A percentile compares a stretch with the other conserved stretches of the same genome.
Evolutionary conservation across 2,888 invertebrate species (phyloP).

Genomic region (Linyphia triangularis): DNA sequence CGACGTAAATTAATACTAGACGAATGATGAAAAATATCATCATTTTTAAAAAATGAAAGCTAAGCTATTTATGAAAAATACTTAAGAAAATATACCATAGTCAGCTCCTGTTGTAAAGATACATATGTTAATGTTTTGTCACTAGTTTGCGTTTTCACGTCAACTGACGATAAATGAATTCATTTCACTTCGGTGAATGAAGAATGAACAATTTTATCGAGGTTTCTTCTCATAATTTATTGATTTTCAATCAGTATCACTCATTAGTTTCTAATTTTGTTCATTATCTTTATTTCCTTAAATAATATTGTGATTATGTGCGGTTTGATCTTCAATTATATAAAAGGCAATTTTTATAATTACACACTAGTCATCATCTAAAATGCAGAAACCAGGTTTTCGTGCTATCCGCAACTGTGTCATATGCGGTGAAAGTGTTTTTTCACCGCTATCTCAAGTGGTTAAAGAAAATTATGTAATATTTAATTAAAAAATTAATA

Average conservation of each 20-base stretch:
- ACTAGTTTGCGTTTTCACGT: slow-evolving; percentile 23
- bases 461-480: slow-evolving; percentile 29
- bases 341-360: neutral
- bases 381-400: neutral
- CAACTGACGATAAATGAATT: neutral
- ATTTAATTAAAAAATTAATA: neutral
- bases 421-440: slow-evolving; percentile 13
- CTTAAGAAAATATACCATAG: slow-evolving; percentile 17
- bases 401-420: slow-evolving; percentile 1
- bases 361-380: neutral
- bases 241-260: neutral
- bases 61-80: neutral
- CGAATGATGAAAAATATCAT: slow-evolving; percentile 13
- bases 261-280: neutral
- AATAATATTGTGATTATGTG: no score
- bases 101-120: slow-evolving; percentile 2
- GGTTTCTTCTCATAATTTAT: neutral
- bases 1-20: slow-evolving; percentile 20
- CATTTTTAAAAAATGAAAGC: slow-evolving; percentile 8
- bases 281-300: neutral
- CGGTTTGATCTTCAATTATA: no score
- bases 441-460: neutral
- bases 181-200: neutral
- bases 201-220: neutral
- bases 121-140: slow-evolving; percentile 7